Percentiles rank a stretch among this genome's conserved stretches.
Evolutionary conservation across 2,797 vertebrate genomes (phyloP).

Genomic region (Artibeus lituratus): DNA sequence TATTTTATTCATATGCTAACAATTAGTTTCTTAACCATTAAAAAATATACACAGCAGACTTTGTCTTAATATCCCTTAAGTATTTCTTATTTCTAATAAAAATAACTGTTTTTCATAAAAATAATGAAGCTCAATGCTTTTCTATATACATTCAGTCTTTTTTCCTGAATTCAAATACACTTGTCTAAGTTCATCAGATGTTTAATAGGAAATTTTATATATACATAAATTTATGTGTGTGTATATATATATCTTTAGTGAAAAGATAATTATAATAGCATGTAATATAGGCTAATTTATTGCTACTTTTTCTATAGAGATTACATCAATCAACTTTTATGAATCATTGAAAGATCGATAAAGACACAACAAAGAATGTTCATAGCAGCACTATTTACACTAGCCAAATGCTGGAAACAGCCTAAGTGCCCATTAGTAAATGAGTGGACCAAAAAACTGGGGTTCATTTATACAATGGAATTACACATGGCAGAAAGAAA

Average conservation of each 20-base stretch:
- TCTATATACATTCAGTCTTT: not conserved
- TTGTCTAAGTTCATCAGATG: not conserved
- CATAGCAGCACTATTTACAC: too few relatives aligned
- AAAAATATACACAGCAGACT: not conserved
- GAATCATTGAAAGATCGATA: not conserved
- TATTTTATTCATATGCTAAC: not conserved
- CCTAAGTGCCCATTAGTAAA: too few relatives aligned
- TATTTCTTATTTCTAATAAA: not conserved
- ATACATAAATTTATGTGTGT: not conserved
- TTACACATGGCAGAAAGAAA: too few relatives aligned
- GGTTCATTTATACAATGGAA: too few relatives aligned
- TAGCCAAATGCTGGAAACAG: too few relatives aligned
- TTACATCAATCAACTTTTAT: not conserved
- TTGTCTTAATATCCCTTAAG: not conserved
- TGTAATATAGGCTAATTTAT: not conserved
- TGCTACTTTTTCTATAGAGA: not conserved
- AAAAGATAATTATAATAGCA: not conserved
- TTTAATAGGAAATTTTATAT: not conserved
- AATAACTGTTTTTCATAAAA: not conserved
- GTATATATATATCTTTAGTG: not conserved
- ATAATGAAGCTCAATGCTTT: not conserved
- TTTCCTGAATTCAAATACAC: not conserved
- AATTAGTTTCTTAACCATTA: not conserved
- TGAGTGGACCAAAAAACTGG: too few relatives aligned
- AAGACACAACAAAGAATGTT: too few relatives aligned